Percentiles rank a stretch among this genome's conserved stretches.
Conservation (phyloP, 2,797 vertebrate species). For the Sorex maritimensis region DNA sequence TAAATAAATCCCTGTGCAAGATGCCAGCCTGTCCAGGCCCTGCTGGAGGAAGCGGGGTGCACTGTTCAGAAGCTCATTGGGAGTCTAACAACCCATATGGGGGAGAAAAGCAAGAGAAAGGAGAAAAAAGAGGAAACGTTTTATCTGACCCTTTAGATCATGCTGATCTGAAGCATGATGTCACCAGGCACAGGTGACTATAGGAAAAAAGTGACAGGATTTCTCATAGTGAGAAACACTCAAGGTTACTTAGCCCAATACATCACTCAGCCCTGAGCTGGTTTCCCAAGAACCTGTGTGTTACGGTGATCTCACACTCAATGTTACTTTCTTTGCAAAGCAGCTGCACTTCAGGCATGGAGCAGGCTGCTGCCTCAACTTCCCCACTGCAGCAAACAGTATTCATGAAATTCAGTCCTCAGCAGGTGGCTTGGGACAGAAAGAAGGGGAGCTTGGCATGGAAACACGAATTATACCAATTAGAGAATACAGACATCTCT, state of each 20-base stretch:
- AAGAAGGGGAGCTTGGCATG: background rate
- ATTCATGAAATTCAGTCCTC: background rate
- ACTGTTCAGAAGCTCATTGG: background rate
- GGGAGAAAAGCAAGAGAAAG: background rate
- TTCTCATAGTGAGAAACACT: background rate
- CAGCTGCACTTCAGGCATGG: background rate
- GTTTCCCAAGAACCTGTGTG: background rate
- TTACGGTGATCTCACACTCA: rapidly evolving
- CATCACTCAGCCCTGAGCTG: background rate
- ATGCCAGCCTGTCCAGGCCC: background rate
- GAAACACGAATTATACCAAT: rapidly evolving
- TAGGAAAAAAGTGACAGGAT: background rate
- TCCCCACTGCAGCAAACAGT: background rate
- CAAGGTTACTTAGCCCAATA: background rate
- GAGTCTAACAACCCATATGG: background rate
- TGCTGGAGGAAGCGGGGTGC: background rate
- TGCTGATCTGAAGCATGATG: too few relatives aligned
- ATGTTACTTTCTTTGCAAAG: background rate
- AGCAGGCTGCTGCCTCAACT: background rate
- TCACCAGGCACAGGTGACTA: background rate
- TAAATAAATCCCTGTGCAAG: background rate
- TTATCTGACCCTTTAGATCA: background rate
- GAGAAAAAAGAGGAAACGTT: too few relatives aligned
- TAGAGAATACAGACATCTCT: background rate
- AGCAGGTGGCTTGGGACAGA: background rate